Percentiles rank a stretch among this genome's conserved stretches.
Conservation (phyloP, 2,113 vertebrate genomes). For the Dendropsophus ebraccatus region DNA sequence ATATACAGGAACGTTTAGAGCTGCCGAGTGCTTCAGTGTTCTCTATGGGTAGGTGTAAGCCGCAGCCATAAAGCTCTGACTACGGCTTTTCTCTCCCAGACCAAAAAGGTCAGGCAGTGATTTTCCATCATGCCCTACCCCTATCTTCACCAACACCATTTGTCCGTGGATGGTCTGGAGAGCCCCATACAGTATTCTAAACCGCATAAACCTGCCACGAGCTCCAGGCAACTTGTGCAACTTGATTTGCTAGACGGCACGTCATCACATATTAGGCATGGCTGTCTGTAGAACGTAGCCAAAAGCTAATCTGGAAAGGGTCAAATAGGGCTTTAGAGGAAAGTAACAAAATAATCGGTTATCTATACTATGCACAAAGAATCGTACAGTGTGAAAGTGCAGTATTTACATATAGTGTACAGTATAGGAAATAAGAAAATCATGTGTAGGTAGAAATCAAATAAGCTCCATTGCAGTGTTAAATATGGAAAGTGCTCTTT, state of each 20-base stretch:
- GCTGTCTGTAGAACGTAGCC: slow-evolving; percentile 31
- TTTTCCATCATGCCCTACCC: too few species aligned
- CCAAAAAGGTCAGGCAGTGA: too few species aligned
- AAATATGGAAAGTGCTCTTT: slow-evolving; percentile 1
- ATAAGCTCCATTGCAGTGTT: not conserved
- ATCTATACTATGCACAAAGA: not conserved
- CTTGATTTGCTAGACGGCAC: slow-evolving; percentile 11
- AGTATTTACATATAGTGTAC: not conserved
- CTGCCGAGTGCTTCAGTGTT: too few species aligned
- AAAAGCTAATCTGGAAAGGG: slow-evolving; percentile 12
- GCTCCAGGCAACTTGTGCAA: too few species aligned
- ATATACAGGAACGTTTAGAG: too few species aligned
- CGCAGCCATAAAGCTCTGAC: too few species aligned
- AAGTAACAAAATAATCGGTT: slow-evolving; percentile 2
- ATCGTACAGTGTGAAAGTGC: not conserved
- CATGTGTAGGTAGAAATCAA: not conserved
- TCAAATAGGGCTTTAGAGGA: slow-evolving; percentile 29
- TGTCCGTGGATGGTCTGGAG: too few species aligned
- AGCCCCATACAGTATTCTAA: too few species aligned
- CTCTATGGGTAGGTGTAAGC: too few species aligned
- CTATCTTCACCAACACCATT: too few species aligned
- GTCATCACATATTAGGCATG: slow-evolving; percentile 22
- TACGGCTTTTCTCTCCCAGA: too few species aligned
- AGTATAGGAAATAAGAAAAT: not conserved
- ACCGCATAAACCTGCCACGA: too few species aligned